Base-by-base conservation (phyloP, 2,797 vertebrate genomes). In the Cygnus olor region DNA sequence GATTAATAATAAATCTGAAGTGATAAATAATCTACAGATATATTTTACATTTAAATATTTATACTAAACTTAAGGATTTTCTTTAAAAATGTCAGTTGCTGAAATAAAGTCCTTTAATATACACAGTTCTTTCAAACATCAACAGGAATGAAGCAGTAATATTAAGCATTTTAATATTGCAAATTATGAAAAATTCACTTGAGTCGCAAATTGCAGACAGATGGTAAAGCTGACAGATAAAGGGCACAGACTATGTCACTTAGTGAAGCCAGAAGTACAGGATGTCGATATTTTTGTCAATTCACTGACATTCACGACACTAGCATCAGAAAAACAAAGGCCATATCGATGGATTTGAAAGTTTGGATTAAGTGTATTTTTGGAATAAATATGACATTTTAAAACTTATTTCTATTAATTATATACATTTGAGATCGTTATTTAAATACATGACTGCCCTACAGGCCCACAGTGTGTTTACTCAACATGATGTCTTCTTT, bases 391-490 rank as follows among this genome's bases (percentile, higher is more conserved):
- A 21, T 8, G 57, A 74, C 6, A 14, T 80, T 86, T 86, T 92
- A 45, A 42, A 45, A 40, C 14, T 27, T 73, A 45, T 44, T 91
- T 85, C 53, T 64, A 30, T 51, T 58, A 79, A 84, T 58, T 22
- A 58, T 30, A 51, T 47, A 7, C 10, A 24, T 51, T 78, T 80
- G 70, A 93, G 42, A 69, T 63, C 32, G 51, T 94, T 63, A 60
- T 94, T 92, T 88, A 92, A 95, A 72, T 58, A 90, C 77, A 71
- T 84, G 54, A 74, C 79, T 89, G 56, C 71, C 84, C 79, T 85
- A 14, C 60, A 76, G 83, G 38, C 18, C 11, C n/a, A 60, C 54
- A 4, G 28, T 30, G 28, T 69, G 32, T 86, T 89, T 89, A 61
- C 84, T 77, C 66, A 63, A 73, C 30, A 63, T 56, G 49, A 78